Evolutionary conservation across 2,113 vertebrate genomes (phyloP).

Genomic region (Cottus gobio): DNA sequence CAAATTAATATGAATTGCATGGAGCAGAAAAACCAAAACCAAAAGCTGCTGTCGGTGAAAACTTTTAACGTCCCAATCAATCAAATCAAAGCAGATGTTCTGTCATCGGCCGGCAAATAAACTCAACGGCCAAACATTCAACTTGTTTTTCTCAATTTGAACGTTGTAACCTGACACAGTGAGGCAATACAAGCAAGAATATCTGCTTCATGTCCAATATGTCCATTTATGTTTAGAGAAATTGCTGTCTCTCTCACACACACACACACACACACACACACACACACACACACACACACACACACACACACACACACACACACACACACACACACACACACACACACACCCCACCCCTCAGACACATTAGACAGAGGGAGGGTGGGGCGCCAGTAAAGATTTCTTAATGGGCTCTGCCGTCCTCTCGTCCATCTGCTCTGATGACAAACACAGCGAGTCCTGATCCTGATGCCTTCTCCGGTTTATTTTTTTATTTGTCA

Average conservation of each 20-base stretch:
- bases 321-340: conserved; percentile 20
- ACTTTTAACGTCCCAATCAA: not conserved
- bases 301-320: conserved; percentile 46
- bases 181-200: not conserved
- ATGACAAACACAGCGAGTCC: conserved; percentile 71
- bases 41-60: too few relatives aligned
- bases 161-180: not conserved
- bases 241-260: not conserved
- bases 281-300: conserved; percentile 53
- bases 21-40: too few relatives aligned
- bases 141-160: not conserved
- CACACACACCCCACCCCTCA: conserved; percentile 58
- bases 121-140: not conserved
- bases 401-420: conserved; percentile 79
- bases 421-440: conserved; percentile 75
- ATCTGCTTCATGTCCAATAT: conserved; percentile 10
- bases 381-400: conserved; percentile 82
- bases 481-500: conserved; percentile 39
- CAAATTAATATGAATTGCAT: not conserved
- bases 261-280: conserved; percentile 31
- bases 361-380: conserved; percentile 81
- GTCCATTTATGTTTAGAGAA: conserved; percentile 26
- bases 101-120: not conserved
- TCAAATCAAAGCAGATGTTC: not conserved
- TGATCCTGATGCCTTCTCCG: conserved; percentile 38